Evolutionary conservation across 2,113 vertebrate genomes (phyloP), one percentile per base, ranked within the genome.

Genomic region (Caretta caretta): DNA sequence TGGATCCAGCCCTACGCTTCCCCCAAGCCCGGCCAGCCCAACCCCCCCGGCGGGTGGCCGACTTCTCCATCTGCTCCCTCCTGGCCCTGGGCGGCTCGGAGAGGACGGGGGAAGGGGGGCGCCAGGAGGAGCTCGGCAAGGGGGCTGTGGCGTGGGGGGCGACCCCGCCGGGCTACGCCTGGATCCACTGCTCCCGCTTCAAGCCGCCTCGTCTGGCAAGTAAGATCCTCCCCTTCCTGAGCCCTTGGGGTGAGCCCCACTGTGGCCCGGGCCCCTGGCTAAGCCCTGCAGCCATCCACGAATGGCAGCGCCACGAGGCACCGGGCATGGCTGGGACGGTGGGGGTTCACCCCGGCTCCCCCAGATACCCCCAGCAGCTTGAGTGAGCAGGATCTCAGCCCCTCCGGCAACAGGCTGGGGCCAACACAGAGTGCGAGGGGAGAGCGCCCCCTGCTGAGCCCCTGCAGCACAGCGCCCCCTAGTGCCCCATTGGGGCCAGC

Each of bases 11-110:
- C 25, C 31, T 5, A 62, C 19, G n/a, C 51, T 46, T n/a, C 82
- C 82, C 82, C 25, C 51, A 20, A 42, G 2, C 31, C 4, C 12
- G 4, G 20, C n/a, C 48, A 54, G 62, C n/a, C 6, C 81, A 48
- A 10, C 27, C 75, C 27, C 31, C 84, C 7, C 84, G 38, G 38
- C 59, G 78, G 14, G 24, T 92, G 27, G 59, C 56, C 2, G 84
- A 92, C 53, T 92, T 92, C 62, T 86, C 83, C 49, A 92, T 92
- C 38, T 48, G 84, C 9, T 92, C 90, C 57, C 79, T 92, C 42
- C 78, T 92, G 20, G 83, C 75, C 78, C 7, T n/a, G 78, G 90
- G 80, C 2, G 22, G 80, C 29, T 82, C 59, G 1, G n/a, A 29
- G 65, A 5, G n/a, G n/a, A 4, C 19, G 35, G 46, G 42, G 46